These are phyloP conservation scores for Rhinolophus sinicus DNA, from an alignment of 2,113 vertebrate species.

Conservation along the genomic window DNA sequence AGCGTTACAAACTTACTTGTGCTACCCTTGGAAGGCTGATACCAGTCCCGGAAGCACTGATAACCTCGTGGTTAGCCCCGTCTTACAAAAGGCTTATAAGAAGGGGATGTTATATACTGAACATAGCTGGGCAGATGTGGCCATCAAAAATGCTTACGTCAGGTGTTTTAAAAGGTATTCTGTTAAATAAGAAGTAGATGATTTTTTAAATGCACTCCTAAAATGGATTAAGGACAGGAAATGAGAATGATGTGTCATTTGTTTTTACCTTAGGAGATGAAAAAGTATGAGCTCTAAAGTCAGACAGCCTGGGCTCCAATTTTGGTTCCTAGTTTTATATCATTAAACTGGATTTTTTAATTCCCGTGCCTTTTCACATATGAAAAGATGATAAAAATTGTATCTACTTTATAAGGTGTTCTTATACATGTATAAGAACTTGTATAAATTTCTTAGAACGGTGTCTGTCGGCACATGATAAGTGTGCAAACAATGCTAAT, in stretches of 20 bases:
- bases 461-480: neutral
- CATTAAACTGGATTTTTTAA: neutral
- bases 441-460: neutral
- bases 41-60: neutral
- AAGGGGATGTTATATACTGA: neutral
- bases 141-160: neutral
- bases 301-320: neutral
- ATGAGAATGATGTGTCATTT: neutral
- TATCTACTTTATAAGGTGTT: neutral
- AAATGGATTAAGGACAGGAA: conserved; percentile 4
- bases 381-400: neutral
- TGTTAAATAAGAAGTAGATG: conserved; percentile 12
- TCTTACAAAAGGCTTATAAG: neutral
- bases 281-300: neutral
- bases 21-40: conserved; percentile 25
- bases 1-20: neutral
- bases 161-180: conserved; percentile 13
- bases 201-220: neutral
- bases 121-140: neutral
- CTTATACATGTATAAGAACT: neutral
- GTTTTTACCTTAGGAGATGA: neutral
- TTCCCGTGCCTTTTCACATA: neutral
- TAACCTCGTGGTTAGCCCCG: conserved; percentile 6
- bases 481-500: neutral
- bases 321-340: neutral